Percentiles rank a stretch among this genome's conserved stretches.
Evolutionary conservation across 2,888 invertebrate genomes (phyloP).

Genomic region (Nemurella pictetii): DNA sequence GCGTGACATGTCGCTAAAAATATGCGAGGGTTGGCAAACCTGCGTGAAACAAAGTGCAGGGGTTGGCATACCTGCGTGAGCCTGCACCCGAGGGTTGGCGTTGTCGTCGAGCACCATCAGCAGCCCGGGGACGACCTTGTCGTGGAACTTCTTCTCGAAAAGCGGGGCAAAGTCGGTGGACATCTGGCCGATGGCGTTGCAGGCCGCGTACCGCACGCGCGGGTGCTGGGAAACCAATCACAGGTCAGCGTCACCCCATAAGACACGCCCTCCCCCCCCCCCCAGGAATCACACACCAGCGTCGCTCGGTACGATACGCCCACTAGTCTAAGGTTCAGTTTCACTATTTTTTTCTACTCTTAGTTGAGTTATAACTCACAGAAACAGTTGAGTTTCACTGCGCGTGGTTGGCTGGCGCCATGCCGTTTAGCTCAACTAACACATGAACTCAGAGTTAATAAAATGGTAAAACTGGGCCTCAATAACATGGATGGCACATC

Average conservation of each 20-base stretch:
- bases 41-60: too few relatives aligned
- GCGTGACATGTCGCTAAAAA: background rate
- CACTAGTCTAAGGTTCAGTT: background rate
- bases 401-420: too few relatives aligned
- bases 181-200: slow-evolving; percentile 99
- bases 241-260: slow-evolving; percentile 10
- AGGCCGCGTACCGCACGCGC: slow-evolving; percentile 93
- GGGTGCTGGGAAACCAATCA: slow-evolving; percentile 73
- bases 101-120: slow-evolving; percentile 87
- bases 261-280: too few relatives aligned
- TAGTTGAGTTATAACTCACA: too few relatives aligned
- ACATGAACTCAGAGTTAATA: too few relatives aligned
- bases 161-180: slow-evolving; percentile 96
- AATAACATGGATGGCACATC: too few relatives aligned
- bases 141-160: slow-evolving; percentile 98
- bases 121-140: slow-evolving; percentile 89
- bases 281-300: background rate
- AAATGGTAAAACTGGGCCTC: too few relatives aligned
- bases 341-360: too few relatives aligned
- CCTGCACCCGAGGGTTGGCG: slow-evolving; percentile 90
- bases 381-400: too few relatives aligned
- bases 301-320: background rate
- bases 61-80: slow-evolving; percentile 62
- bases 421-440: too few relatives aligned
- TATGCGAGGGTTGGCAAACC: too few relatives aligned